These are phyloP conservation scores for Oxygymnocypris stewartii DNA, from an alignment of 2,113 vertebrate genomes.

Conservation along the genomic window DNA sequence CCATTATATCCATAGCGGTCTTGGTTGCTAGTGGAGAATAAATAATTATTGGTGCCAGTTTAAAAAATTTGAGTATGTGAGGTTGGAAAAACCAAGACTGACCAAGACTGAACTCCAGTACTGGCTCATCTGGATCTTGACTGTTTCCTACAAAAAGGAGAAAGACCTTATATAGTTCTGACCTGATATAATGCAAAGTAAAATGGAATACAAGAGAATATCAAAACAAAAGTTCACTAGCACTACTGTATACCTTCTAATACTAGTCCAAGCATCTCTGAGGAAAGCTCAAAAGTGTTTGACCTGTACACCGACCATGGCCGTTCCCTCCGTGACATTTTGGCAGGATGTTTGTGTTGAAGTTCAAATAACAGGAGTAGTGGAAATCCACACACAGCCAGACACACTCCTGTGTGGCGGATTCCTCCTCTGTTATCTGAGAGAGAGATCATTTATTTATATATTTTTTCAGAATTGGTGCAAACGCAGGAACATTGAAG, in stretches of 20 bases:
- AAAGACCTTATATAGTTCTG: background rate
- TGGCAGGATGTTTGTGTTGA: constrained; percentile 69
- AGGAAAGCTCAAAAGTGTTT: constrained; percentile 89
- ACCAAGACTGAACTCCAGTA: constrained; percentile 97
- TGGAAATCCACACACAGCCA: constrained; percentile 46
- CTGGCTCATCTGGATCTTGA: constrained; percentile 95
- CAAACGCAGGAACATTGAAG: background rate
- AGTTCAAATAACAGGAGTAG: constrained; percentile 40
- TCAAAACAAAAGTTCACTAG: background rate
- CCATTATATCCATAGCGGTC: background rate
- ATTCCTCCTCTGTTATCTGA: constrained; percentile 43
- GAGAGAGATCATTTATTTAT: background rate
- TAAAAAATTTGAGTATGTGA: background rate
- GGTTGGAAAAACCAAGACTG: constrained; percentile 59
- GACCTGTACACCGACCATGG: constrained; percentile 88
- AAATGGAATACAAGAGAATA: background rate
- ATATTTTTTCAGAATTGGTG: background rate
- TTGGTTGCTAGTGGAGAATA: constrained; percentile 11
- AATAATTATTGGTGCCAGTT: background rate
- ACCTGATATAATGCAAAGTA: background rate
- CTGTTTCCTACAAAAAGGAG: constrained; percentile 82
- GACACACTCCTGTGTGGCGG: constrained; percentile 59
- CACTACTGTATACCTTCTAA: constrained; percentile 78
- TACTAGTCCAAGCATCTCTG: constrained; percentile 89
- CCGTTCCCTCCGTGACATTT: constrained; percentile 88